These are phyloP conservation scores for Rambutsinella grinnellia DNA, from an alignment of 2,888 invertebrate genomes.

Conservation along the genomic window DNA sequence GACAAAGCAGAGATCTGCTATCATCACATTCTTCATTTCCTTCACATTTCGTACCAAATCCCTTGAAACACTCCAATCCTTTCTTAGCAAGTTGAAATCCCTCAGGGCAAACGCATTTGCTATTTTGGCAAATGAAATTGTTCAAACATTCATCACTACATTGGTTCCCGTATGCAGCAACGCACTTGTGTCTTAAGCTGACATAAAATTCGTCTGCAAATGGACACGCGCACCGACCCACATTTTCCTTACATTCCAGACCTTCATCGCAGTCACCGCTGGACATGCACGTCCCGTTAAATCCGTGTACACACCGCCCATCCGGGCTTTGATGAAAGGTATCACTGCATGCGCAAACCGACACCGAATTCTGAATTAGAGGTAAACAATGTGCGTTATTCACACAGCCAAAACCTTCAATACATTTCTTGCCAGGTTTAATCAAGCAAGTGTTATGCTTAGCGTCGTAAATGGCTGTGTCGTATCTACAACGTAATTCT, in stretches of 20 bases:
- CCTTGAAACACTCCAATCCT: not conserved
- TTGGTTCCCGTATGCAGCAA: not conserved
- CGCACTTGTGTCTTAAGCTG: not conserved
- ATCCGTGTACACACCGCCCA: not conserved
- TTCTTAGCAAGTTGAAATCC: not conserved
- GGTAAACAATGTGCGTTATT: not conserved
- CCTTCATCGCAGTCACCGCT: not conserved
- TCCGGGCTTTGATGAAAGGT: not conserved
- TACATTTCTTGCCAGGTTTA: not conserved
- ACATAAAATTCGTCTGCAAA: not conserved
- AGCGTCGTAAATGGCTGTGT: not conserved
- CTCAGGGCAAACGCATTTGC: not conserved
- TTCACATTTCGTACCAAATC: not conserved
- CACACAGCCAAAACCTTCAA: not conserved
- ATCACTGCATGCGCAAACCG: not conserved
- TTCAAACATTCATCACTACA: not conserved
- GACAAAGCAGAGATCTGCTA: not conserved
- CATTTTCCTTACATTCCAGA: not conserved
- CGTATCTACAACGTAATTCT: not conserved
- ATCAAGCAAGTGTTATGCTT: not conserved
- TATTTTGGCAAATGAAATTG: not conserved
- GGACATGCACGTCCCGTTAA: not conserved
- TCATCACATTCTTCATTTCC: not conserved
- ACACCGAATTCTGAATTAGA: not conserved
- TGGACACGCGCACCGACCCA: not conserved